Evolutionary conservation across 1,140 invertebrate genomes (phyloP).

Genomic region (Bombus superbus): DNA sequence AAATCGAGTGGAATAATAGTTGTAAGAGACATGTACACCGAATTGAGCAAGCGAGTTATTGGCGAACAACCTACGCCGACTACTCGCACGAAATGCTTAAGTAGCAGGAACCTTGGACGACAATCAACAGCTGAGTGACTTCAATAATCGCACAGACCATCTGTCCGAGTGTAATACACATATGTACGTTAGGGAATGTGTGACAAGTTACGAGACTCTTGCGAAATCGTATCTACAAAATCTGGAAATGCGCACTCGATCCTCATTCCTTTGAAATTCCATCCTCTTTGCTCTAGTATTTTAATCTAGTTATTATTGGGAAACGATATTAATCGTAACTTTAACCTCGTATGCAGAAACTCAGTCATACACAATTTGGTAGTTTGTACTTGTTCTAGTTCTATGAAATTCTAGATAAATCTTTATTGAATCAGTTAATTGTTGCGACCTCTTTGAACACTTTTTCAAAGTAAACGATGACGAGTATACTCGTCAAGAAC

Average conservation of each 20-base stretch:
- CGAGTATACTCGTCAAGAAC: too few species aligned
- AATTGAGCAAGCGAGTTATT: slow-evolving; percentile 57
- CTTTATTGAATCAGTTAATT: too few species aligned
- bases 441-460: too few species aligned
- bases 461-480: too few species aligned
- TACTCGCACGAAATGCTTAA: slow-evolving; percentile 71
- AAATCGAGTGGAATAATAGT: slow-evolving; percentile 3
- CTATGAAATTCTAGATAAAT: not conserved
- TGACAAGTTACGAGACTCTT: not conserved
- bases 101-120: slow-evolving; percentile 73
- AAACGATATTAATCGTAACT: not conserved
- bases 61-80: slow-evolving; percentile 62
- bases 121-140: slow-evolving; percentile 76
- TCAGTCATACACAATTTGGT: not conserved
- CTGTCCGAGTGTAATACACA: slow-evolving; percentile 34
- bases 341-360: too few species aligned
- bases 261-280: not conserved
- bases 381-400: too few species aligned
- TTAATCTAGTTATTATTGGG: not conserved
- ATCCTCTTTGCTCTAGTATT: not conserved
- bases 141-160: slow-evolving; percentile 72
- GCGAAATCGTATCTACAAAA: slow-evolving; percentile 6
- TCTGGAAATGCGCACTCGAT: not conserved
- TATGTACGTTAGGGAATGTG: not conserved
- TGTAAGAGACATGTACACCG: slow-evolving; percentile 34